phyloP scores from a whole-genome alignment of 53 echinoderm and acorn worm species.

The Echinometra lucunter region DNA sequence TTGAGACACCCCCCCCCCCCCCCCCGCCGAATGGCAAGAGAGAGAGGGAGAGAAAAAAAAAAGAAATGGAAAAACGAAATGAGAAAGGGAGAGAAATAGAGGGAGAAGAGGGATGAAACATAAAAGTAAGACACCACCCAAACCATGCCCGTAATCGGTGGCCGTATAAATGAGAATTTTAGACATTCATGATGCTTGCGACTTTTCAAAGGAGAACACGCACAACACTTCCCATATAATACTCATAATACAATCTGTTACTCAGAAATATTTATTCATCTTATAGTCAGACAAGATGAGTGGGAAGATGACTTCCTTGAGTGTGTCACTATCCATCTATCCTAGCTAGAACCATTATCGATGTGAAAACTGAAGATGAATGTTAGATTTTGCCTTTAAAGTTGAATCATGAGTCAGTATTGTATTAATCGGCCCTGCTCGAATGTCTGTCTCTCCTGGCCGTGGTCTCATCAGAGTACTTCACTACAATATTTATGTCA shows the following conservation, averaged over 20 bases:
- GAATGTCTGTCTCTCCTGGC: background rate
- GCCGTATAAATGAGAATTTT: too few relatives aligned
- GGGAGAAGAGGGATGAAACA: background rate
- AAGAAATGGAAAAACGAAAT: background rate
- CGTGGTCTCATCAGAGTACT: background rate
- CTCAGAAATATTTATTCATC: too few relatives aligned
- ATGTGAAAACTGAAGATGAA: background rate
- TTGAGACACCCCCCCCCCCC: background rate
- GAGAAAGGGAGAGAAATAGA: too few relatives aligned
- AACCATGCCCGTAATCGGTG: background rate
- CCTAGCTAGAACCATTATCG: background rate
- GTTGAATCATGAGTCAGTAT: background rate
- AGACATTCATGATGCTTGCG: too few relatives aligned
- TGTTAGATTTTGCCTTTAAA: background rate
- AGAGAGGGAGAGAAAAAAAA: background rate
- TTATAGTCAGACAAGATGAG: too few relatives aligned
- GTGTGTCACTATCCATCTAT: background rate
- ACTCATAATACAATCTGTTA: too few relatives aligned
- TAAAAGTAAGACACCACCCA: background rate
- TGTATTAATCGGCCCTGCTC: background rate
- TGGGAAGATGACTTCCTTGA: too few relatives aligned
- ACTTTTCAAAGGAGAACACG: too few relatives aligned
- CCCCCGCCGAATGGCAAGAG: background rate
- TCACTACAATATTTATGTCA: background rate
- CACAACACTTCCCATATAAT: too few relatives aligned